Percentiles rank a stretch among this genome's conserved stretches.
phyloP scores from a whole-genome alignment of 2,797 vertebrate genomes.

The Erithacus rubecula region DNA sequence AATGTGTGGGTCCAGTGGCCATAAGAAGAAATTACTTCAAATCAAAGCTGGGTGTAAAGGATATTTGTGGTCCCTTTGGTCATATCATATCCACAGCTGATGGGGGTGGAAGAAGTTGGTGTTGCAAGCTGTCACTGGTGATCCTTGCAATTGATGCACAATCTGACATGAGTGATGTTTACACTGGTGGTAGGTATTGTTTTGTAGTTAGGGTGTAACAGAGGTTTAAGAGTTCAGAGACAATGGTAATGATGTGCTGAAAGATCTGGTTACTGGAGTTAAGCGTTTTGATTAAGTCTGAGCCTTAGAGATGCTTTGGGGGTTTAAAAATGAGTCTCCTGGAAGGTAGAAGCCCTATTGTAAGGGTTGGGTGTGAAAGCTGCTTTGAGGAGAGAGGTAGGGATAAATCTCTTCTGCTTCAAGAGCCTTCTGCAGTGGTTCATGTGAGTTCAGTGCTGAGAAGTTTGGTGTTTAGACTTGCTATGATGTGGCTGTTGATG shows the following conservation, averaged over 20 bases:
- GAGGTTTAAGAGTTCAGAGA: neutral
- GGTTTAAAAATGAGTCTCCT: neutral
- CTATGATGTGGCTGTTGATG: rapidly evolving
- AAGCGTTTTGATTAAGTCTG: neutral
- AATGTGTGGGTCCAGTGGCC: neutral
- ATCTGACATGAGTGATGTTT: neutral
- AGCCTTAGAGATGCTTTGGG: neutral
- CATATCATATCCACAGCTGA: neutral
- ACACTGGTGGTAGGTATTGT: neutral
- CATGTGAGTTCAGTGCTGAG: neutral
- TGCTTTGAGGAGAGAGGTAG: neutral
- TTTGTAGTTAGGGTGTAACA: neutral
- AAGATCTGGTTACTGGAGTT: neutral
- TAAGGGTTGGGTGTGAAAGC: neutral
- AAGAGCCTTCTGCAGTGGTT: neutral
- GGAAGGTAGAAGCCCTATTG: rapidly evolving
- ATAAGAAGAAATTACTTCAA: neutral
- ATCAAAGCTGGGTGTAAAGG: neutral
- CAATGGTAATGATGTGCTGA: neutral
- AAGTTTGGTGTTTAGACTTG: neutral
- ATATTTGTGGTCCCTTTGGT: neutral
- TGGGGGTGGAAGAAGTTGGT: neutral
- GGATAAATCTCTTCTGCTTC: neutral
- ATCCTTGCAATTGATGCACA: too few species aligned
- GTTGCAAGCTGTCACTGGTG: neutral